Evolutionary conservation across 2,888 invertebrate genomes (phyloP).

Genomic region (Drosophila nr. perissopoda): DNA sequence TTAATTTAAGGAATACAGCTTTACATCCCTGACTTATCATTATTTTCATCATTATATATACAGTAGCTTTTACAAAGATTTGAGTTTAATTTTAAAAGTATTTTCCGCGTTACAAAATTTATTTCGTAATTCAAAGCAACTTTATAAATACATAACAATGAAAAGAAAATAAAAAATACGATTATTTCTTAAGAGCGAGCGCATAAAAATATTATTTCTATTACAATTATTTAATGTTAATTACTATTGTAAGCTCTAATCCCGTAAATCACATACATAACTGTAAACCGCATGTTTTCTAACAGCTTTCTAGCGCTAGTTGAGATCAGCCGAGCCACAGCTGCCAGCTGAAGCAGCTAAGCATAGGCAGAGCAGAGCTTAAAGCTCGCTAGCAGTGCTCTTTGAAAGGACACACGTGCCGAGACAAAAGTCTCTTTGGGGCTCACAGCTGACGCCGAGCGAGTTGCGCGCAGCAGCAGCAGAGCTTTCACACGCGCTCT

Average conservation of each 20-base stretch:
- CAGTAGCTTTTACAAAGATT: neutral
- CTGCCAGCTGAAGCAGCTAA: constrained; percentile 4
- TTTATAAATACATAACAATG: too few species aligned
- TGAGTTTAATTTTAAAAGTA: neutral
- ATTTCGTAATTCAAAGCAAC: neutral
- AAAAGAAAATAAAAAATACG: too few species aligned
- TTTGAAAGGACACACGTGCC: constrained; percentile 65
- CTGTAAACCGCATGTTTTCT: neutral
- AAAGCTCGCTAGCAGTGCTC: constrained; percentile 41
- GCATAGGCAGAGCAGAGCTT: constrained; percentile 36
- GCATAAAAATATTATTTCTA: neutral
- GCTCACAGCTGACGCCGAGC: constrained; percentile 23
- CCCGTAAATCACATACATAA: neutral
- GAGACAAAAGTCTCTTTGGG: constrained; percentile 40
- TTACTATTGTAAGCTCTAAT: neutral
- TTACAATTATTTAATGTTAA: neutral
- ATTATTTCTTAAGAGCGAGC: neutral
- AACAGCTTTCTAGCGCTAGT: neutral
- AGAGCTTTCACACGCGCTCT: constrained; percentile 20
- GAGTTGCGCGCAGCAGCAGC: constrained; percentile 65
- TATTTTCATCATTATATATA: neutral
- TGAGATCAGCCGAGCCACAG: constrained; percentile 35
- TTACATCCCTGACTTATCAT: neutral
- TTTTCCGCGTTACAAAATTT: too few species aligned
- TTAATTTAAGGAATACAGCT: neutral